phyloP scores from a whole-genome alignment of 2,888 invertebrate genomes.

The Polylopha cassiicola region DNA sequence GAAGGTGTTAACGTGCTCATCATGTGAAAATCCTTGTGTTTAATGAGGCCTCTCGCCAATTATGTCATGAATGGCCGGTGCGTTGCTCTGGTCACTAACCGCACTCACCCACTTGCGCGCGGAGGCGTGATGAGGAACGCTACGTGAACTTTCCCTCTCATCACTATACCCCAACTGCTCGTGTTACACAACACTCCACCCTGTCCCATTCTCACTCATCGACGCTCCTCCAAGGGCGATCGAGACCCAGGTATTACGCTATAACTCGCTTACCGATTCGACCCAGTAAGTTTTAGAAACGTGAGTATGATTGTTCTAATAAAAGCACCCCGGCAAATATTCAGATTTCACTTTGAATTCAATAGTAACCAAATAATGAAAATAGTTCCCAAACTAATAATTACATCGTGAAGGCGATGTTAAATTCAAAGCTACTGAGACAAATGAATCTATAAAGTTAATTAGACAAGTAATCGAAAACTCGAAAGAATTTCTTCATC shows the following conservation, averaged over 20 bases:
- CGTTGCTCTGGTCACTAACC: constrained; percentile 67
- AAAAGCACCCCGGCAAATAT: too few species aligned
- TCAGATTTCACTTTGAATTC: too few species aligned
- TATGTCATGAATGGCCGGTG: constrained; percentile 70
- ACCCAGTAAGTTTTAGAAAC: too few species aligned
- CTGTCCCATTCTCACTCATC: constrained; percentile 35
- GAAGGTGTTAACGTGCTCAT: constrained; percentile 46
- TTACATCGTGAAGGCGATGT: constrained; percentile 19
- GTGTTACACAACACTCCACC: constrained; percentile 39
- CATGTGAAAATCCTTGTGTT: constrained; percentile 55
- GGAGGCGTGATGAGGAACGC: constrained; percentile 67
- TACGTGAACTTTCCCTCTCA: constrained; percentile 74
- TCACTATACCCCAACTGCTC: constrained; percentile 59
- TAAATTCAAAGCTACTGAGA: constrained; percentile 66
- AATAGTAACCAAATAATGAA: neutral
- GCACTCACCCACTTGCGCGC: constrained; percentile 72
- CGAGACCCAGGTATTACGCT: too few species aligned
- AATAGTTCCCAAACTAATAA: neutral
- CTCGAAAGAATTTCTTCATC: constrained; percentile 77
- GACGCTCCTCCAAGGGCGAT: constrained; percentile 30
- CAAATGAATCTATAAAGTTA: constrained; percentile 77
- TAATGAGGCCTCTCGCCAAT: constrained; percentile 69
- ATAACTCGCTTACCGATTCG: constrained; percentile 14
- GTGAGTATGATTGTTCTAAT: too few species aligned
- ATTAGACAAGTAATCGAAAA: constrained; percentile 78